Evolutionary conservation across 2,888 invertebrate species (phyloP).

Genomic region (Pyrocoelia pectoralis): DNA sequence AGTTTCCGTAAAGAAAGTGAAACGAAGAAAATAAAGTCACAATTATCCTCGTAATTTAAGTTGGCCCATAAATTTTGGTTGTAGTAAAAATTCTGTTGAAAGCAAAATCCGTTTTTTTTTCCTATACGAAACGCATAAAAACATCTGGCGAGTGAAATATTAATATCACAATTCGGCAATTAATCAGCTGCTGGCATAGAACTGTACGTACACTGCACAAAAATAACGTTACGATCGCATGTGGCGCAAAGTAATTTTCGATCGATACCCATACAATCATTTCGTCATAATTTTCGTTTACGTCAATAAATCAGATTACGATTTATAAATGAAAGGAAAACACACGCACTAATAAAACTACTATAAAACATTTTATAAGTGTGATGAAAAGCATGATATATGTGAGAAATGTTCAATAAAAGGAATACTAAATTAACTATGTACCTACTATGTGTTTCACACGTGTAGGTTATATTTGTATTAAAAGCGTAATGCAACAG

Average conservation of each 20-base stretch:
- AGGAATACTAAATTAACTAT: neutral
- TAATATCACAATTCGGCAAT: constrained; percentile 11
- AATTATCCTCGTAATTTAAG: no score
- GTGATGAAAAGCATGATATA: neutral
- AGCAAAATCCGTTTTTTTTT: neutral
- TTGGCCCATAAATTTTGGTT: no score
- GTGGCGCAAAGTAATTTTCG: neutral
- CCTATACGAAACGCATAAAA: neutral
- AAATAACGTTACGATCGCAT: constrained; percentile 6
- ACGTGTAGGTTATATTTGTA: no score
- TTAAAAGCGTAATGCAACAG: no score
- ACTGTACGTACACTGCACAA: neutral
- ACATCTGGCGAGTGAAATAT: constrained; percentile 10
- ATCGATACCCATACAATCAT: neutral
- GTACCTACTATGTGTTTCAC: no score
- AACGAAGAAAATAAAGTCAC: no score
- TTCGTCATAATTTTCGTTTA: constrained; percentile 3
- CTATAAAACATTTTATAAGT: neutral
- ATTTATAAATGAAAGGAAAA: neutral
- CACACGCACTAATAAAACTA: neutral
- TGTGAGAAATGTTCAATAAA: neutral
- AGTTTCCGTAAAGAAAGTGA: no score
- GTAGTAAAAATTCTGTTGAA: no score
- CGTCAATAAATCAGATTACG: neutral
- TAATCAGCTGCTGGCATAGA: constrained; percentile 10